Conservation (phyloP, 2,113 vertebrate genomes). For the Gymnarchus niloticus region DNA sequence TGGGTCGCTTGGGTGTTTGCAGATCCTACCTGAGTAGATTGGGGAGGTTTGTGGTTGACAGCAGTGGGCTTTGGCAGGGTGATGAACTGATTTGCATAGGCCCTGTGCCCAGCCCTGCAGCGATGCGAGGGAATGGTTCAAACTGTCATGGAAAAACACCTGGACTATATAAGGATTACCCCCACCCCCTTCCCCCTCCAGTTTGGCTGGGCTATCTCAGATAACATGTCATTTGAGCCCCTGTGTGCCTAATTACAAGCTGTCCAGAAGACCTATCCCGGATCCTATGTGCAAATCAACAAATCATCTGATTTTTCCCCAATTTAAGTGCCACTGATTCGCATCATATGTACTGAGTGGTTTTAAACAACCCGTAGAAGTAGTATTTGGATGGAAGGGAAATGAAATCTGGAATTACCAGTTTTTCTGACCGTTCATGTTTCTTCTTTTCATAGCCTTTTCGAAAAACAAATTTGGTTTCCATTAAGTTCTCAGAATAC, state of each 20-base stretch:
- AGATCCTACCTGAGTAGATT: constrained; percentile 29
- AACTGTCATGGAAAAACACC: constrained; percentile 73
- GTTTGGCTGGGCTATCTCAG: background rate
- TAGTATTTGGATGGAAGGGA: background rate
- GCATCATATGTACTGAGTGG: background rate
- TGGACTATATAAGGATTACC: constrained; percentile 60
- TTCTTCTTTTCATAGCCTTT: background rate
- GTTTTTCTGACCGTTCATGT: background rate
- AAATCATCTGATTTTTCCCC: background rate
- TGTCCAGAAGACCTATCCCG: background rate
- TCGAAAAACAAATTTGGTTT: background rate
- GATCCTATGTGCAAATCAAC: background rate
- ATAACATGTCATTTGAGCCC: background rate
- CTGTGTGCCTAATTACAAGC: background rate
- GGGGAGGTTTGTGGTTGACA: constrained; percentile 37
- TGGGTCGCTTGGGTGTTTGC: background rate
- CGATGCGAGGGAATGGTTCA: constrained; percentile 48
- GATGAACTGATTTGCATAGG: constrained; percentile 62
- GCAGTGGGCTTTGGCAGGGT: constrained; percentile 52
- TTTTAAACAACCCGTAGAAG: background rate
- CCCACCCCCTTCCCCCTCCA: constrained; percentile 6
- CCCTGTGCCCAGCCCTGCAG: constrained; percentile 59
- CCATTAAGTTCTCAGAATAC: background rate
- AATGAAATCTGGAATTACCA: background rate
- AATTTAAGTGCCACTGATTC: background rate